These are phyloP conservation scores for Ellobius talpinus DNA, from an alignment of 2,113 vertebrate species.

Conservation along the genomic window DNA sequence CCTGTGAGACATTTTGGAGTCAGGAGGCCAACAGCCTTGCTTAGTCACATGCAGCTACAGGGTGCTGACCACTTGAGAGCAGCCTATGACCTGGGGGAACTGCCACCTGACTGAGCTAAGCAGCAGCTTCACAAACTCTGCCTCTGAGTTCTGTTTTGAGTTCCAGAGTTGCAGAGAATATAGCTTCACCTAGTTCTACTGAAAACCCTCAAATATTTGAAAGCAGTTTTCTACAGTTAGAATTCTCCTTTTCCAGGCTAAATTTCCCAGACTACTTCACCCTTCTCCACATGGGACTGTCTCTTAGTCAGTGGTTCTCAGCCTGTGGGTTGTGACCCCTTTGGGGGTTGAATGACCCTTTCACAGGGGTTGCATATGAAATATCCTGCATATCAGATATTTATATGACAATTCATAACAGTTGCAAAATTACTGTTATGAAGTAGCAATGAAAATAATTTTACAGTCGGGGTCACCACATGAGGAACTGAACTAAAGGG, in stretches of 20 bases:
- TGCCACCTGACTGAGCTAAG: not conserved
- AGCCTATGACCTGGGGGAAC: not conserved
- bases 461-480: not conserved
- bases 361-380: not conserved
- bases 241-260: constrained; percentile 29
- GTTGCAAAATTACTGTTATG: not conserved
- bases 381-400: not conserved
- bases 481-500: not conserved
- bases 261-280: not conserved
- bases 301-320: not conserved
- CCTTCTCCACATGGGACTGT: not conserved
- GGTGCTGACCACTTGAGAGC: not conserved
- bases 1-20: not conserved
- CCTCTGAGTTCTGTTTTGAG: not conserved
- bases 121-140: not conserved
- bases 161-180: not conserved
- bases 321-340: not conserved
- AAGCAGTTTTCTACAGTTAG: not conserved
- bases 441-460: not conserved
- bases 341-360: not conserved
- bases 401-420: not conserved
- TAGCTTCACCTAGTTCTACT: not conserved
- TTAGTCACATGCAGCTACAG: not conserved
- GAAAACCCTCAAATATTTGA: constrained; percentile 33
- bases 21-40: not conserved